These are phyloP conservation scores for Solen grandis DNA, from an alignment of 1,140 invertebrate species.

Conservation along the genomic window DNA sequence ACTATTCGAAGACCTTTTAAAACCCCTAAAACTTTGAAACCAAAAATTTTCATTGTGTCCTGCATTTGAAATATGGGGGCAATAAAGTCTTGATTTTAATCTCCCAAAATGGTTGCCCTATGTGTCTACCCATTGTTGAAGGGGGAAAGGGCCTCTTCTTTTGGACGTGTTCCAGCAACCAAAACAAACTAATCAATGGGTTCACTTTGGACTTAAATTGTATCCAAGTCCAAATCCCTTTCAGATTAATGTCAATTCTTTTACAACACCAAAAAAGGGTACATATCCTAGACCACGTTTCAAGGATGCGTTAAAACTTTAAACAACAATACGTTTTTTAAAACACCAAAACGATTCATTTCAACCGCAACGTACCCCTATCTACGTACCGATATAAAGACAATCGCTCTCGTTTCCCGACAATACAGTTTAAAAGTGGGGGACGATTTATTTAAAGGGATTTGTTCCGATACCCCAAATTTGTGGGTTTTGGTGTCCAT, in stretches of 20 bases:
- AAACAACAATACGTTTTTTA: no score
- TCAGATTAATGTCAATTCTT: neutral
- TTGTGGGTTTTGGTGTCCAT: constrained; percentile 23
- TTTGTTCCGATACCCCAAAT: neutral
- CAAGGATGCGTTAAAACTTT: neutral
- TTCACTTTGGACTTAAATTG: neutral
- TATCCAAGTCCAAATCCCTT: neutral
- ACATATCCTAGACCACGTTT: neutral
- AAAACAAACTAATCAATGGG: neutral
- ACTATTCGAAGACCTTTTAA: constrained; percentile 6
- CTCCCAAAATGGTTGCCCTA: constrained; percentile 40
- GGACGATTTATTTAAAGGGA: constrained; percentile 6
- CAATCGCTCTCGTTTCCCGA: neutral
- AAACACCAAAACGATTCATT: no score
- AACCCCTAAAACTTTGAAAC: neutral
- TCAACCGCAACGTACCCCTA: neutral
- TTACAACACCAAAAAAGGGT: neutral
- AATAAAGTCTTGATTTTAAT: constrained; percentile 35
- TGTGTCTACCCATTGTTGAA: constrained; percentile 29
- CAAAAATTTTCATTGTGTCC: neutral
- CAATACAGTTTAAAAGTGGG: constrained; percentile 8
- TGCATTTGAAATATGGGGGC: constrained; percentile 35
- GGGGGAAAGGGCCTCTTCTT: neutral
- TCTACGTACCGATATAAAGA: neutral
- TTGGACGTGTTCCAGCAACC: constrained; percentile 19